Evolutionary conservation across 23 tunicate species (phyloP), one percentile per base, ranked within the genome.

Genomic region (Halocynthia roretzi): DNA sequence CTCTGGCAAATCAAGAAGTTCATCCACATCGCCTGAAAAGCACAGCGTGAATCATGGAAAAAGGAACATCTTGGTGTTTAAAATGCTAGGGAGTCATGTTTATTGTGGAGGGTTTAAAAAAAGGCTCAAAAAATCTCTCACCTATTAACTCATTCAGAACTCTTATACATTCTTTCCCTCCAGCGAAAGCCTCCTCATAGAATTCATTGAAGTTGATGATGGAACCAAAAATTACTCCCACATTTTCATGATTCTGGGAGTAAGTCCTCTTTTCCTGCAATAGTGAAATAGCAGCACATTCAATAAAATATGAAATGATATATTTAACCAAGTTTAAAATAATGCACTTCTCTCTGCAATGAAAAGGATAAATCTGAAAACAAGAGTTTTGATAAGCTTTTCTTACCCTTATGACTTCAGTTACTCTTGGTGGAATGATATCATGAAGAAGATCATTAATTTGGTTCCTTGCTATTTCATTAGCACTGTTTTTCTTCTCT

Each of bases 171-270:
- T 94, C 87, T 40, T 78, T 84, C 7, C 99, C 99, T 52, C 95
- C 90, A 22, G 80, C 81, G 54, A 69, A 94, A 8, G 70, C 50
- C 69, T 94, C 99, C 53, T 94, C 99, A 62, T 94, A 94, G 83
- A 94, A 57, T 64, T 94, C 99, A 56, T 87, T 88, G 81, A 94
- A 94, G 83, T 94, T 94, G 7, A 78, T 81, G 51, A 94, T 88
- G 63, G 95, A 80, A 6, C 83, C 99, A 61, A 94, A 94, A 12
- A 94, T 81, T 2, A 94, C 99, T n/a, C 99, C 99, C 11, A 94
- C 99, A 7, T 87, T 94, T 55, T 82, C 69, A 70, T 94, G 99
- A 23, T 93, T 88, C 71, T 94, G 81, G 6, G 99, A 94, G 54
- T 94, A 94, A 64, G 75, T 75, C 14, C 76, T 81, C 71, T 90